A percentile compares a stretch with the other conserved stretches of the same genome.
phyloP scores from a whole-genome alignment of 2,888 invertebrate species.

The Plebejus argus region DNA sequence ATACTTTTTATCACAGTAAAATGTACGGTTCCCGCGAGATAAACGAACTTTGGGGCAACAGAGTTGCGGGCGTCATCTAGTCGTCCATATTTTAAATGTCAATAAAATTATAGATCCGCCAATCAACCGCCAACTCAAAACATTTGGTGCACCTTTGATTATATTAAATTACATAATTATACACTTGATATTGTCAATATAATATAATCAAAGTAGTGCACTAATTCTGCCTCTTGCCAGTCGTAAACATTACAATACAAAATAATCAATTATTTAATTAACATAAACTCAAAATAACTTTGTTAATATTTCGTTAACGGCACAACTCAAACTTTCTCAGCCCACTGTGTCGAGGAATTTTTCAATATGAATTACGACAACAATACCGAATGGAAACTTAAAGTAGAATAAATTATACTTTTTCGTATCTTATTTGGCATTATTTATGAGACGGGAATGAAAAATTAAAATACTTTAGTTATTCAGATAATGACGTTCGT shows the following conservation, averaged over 20 bases:
- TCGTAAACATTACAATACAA: background rate
- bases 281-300: background rate
- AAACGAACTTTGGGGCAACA: too few relatives aligned
- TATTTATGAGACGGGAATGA: constrained; percentile 8
- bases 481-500: background rate
- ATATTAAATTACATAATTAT: too few relatives aligned
- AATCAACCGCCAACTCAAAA: too few relatives aligned
- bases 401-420: background rate
- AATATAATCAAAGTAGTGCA: too few relatives aligned
- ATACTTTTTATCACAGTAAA: too few relatives aligned
- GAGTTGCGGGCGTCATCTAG: too few relatives aligned
- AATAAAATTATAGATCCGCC: too few relatives aligned
- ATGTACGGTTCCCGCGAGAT: too few relatives aligned
- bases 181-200: too few relatives aligned
- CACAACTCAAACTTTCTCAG: background rate
- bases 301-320: constrained; percentile 11
- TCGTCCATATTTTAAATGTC: too few relatives aligned
- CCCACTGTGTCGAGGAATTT: background rate
- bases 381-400: constrained; percentile 3
- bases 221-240: too few relatives aligned
- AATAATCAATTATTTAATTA: background rate
- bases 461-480: background rate
- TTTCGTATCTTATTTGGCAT: background rate
- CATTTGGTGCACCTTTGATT: too few relatives aligned
- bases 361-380: constrained; percentile 9